phyloP scores from a whole-genome alignment of 2,888 invertebrate genomes.

The Temnothorax rugatulus region DNA sequence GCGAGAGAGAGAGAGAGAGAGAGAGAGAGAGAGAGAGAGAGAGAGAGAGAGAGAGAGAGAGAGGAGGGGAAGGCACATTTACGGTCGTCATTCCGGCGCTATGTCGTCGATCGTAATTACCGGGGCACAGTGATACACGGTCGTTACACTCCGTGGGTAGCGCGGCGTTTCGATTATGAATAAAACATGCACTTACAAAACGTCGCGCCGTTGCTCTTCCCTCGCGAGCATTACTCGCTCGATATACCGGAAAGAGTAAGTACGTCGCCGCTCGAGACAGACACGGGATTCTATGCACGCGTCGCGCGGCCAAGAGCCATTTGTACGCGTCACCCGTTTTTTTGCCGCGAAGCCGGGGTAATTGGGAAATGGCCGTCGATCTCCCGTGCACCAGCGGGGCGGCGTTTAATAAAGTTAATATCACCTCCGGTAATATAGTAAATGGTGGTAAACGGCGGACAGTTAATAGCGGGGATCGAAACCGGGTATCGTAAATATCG shows the following conservation, averaged over 20 bases:
- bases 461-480: slow-evolving; percentile 39
- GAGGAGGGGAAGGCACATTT: slow-evolving; percentile 48
- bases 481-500: slow-evolving; percentile 22
- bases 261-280: slow-evolving; percentile 36
- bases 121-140: slow-evolving; percentile 57
- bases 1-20: slow-evolving; percentile 33
- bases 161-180: slow-evolving; percentile 64
- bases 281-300: slow-evolving; percentile 12
- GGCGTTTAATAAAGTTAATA: slow-evolving; percentile 55
- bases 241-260: slow-evolving; percentile 54
- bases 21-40: slow-evolving; percentile 31
- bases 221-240: slow-evolving; percentile 59
- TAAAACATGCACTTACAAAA: slow-evolving; percentile 73
- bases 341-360: slow-evolving; percentile 17
- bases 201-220: not conserved
- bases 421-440: slow-evolving; percentile 29
- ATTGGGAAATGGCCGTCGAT: slow-evolving; percentile 28
- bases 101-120: slow-evolving; percentile 60
- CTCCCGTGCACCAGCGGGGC: slow-evolving; percentile 1
- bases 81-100: slow-evolving; percentile 47
- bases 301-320: not conserved
- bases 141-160: slow-evolving; percentile 58
- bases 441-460: slow-evolving; percentile 24
- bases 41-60: slow-evolving; percentile 37
- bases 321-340: not conserved